Percentiles rank a stretch among this genome's conserved stretches.
Conservation (phyloP, 2,797 vertebrate species). For the Pangasius krempfi region DNA sequence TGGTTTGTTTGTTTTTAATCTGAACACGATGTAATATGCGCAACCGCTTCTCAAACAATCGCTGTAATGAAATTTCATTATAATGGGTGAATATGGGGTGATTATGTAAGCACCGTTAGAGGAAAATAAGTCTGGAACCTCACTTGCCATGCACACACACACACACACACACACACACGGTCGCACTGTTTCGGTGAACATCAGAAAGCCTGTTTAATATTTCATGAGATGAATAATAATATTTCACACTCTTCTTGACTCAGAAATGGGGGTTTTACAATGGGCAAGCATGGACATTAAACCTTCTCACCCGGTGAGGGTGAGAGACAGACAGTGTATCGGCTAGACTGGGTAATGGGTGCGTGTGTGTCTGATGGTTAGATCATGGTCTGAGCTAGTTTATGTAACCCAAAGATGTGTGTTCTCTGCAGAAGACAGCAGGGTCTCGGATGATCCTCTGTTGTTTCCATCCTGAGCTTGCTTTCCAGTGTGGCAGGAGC, state of each 20-base stretch:
- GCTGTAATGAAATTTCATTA: slow-evolving; percentile 51
- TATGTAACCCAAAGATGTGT: slow-evolving; percentile 27
- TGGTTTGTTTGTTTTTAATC: slow-evolving; percentile 26
- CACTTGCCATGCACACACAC: slow-evolving; percentile 20
- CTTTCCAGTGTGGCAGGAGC: slow-evolving; percentile 28
- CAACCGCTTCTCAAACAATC: slow-evolving; percentile 43
- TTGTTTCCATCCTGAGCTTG: slow-evolving; percentile 22
- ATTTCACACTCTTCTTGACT: slow-evolving; percentile 48
- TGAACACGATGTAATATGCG: slow-evolving; percentile 36
- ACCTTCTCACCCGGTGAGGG: not conserved
- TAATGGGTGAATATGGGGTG: slow-evolving; percentile 53
- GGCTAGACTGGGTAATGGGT: slow-evolving; percentile 19
- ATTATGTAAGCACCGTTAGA: slow-evolving; percentile 53
- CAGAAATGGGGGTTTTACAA: slow-evolving; percentile 39
- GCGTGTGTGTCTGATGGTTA: slow-evolving; percentile 27
- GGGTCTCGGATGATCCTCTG: not conserved
- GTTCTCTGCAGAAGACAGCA: not conserved
- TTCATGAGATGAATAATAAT: slow-evolving; percentile 62
- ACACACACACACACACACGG: slow-evolving; percentile 38
- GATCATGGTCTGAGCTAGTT: slow-evolving; percentile 33
- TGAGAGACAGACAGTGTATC: slow-evolving; percentile 37
- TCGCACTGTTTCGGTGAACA: slow-evolving; percentile 44
- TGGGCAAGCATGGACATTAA: slow-evolving; percentile 41
- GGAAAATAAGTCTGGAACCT: slow-evolving; percentile 41
- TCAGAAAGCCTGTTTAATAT: slow-evolving; percentile 61